Base-by-base conservation (phyloP, 2,113 vertebrate genomes). In the Maccullochella peelii region DNA sequence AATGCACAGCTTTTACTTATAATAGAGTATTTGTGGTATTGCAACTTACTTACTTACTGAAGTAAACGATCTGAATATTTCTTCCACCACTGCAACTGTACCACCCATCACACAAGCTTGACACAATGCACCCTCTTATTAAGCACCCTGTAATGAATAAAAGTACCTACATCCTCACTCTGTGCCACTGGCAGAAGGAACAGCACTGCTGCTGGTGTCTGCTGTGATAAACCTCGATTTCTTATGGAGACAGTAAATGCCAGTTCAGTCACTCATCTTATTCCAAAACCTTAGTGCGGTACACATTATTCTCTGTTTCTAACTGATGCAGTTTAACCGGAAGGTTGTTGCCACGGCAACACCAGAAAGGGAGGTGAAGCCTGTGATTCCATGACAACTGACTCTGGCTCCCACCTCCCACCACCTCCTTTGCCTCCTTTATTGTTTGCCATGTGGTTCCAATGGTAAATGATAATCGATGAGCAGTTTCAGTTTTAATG, bases 291-390 rank as follows among this genome's bases (percentile, higher is more conserved):
- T 73, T n/a, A 36, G 55, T 27, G 49, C 54, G 18, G 49, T 50
- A 55, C 71, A 76, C 76, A 84, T 85, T 82, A 82, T 93, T 91
- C 86, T 86, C 59, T 82, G 72, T 86, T 91, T 92, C 86, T 93
- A 89, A 92, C 87, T 66, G 90, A 86, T 84, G 88, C 91, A 77
- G 89, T 93, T 93, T 94, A 94, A 82, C 91, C 91, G 90, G 91
- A 93, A 93, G 91, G 85, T 88, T 94, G 95, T 96, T 95, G 70
- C 94, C 94, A 94, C 36, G 89, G 94, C 89, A 95, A 95, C 93
- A 82, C 75, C 77, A 79, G 81, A 65, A 90, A 20, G 70, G 86
- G 91, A 93, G 92, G 82, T 79, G 77, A 92, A 90, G 89, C 84
- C 85, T 77, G 88, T 74, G 92, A 91, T 92, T 93, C 92, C 93